Conservation (phyloP, 2,888 invertebrate genomes). For the Drosophila mercatorum region DNA sequence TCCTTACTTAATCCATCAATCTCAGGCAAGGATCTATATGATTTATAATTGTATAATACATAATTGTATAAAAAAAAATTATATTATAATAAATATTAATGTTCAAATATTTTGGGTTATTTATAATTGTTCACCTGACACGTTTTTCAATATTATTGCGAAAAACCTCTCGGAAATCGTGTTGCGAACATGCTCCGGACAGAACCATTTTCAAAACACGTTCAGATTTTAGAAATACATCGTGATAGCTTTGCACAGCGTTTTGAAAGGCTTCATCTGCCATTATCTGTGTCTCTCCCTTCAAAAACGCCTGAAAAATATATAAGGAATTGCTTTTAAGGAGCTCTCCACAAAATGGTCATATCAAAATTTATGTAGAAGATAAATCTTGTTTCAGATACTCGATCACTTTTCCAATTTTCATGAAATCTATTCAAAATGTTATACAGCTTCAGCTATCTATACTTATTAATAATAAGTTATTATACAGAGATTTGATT, state of each 20-base stretch:
- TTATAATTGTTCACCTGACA: conserved; percentile 88
- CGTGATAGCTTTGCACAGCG: conserved; percentile 97
- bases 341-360: no score
- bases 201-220: conserved; percentile 98
- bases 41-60: not conserved
- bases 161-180: conserved; percentile 99
- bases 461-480: no score
- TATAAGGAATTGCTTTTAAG: no score
- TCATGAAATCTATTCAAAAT: no score
- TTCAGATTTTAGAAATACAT: conserved; percentile 98
- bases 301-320: conserved; percentile 91
- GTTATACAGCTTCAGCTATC: no score
- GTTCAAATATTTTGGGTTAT: no score
- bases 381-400: no score
- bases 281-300: conserved; percentile 99
- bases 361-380: no score
- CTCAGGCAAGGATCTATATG: conserved; percentile 96
- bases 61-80: no score
- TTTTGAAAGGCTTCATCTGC: conserved; percentile 99
- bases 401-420: no score
- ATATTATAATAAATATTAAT: no score
- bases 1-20: conserved; percentile 99
- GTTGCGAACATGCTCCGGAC: conserved; percentile 98
- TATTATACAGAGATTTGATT: no score
- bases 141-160: conserved; percentile 99